Conservation (phyloP, 2,888 invertebrate genomes). For the Agriopis aurantiaria region DNA sequence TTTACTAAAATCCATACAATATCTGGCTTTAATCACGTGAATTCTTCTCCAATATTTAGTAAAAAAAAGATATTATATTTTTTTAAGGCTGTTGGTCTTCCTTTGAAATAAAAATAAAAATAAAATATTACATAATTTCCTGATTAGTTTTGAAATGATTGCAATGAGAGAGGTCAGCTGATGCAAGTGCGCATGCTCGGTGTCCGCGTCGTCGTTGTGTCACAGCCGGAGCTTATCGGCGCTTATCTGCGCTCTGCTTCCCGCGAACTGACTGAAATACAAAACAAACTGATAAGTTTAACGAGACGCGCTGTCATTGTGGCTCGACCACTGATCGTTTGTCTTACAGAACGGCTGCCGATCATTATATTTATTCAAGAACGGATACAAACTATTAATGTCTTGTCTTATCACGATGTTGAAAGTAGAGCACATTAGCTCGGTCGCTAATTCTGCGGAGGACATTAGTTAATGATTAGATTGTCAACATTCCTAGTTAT, state of each 20-base stretch:
- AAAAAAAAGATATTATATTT: too few relatives aligned
- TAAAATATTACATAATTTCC: too few relatives aligned
- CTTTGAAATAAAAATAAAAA: too few relatives aligned
- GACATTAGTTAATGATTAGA: background rate
- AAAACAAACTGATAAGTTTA: background rate
- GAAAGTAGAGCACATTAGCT: slow-evolving; percentile 2
- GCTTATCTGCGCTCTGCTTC: slow-evolving; percentile 13
- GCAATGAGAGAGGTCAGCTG: too few relatives aligned
- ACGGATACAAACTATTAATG: slow-evolving; percentile 1
- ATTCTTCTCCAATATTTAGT: too few relatives aligned
- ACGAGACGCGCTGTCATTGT: background rate
- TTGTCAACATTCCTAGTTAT: background rate
- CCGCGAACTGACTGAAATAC: background rate
- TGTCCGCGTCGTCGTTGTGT: too few relatives aligned
- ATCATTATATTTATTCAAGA: background rate
- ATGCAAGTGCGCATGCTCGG: too few relatives aligned
- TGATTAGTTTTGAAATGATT: too few relatives aligned
- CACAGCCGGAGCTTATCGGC: background rate
- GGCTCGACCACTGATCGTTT: background rate
- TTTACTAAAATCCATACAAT: too few relatives aligned
- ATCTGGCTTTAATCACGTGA: too few relatives aligned
- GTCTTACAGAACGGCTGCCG: background rate
- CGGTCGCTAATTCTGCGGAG: background rate
- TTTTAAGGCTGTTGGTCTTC: too few relatives aligned
- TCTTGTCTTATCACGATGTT: background rate